Percentiles rank a stretch among this genome's conserved stretches.
These are phyloP conservation scores for Galemys pyrenaicus DNA, from an alignment of 2,113 vertebrate species.

Conservation along the genomic window DNA sequence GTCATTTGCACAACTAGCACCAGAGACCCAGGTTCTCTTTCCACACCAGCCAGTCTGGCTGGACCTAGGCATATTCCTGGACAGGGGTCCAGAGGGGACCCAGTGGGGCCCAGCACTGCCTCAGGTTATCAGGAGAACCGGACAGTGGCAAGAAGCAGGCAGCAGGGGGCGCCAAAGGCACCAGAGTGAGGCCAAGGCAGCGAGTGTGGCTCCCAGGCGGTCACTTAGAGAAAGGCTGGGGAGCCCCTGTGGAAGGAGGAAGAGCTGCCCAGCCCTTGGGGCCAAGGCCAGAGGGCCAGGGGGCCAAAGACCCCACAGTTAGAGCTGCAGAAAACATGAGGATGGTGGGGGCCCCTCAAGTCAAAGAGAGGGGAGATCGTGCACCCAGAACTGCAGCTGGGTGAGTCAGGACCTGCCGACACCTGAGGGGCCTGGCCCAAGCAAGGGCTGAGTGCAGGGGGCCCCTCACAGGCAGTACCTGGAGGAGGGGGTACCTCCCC, in stretches of 20 bases:
- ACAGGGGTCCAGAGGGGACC: background rate
- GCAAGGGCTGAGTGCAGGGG: background rate
- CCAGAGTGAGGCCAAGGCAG: background rate
- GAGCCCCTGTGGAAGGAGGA: background rate
- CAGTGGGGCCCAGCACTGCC: fast-evolving
- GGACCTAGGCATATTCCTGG: background rate
- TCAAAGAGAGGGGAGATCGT: background rate
- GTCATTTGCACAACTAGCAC: background rate
- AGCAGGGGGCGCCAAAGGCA: slow-evolving; percentile 55
- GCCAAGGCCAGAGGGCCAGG: too few relatives aligned
- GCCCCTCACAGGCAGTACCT: background rate
- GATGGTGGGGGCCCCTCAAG: background rate
- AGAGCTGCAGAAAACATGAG: background rate
- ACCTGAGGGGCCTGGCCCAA: background rate
- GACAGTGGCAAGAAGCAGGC: fast-evolving
- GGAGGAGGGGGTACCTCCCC: background rate
- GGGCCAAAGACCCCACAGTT: background rate
- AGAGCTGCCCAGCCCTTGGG: background rate
- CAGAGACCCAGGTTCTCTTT: background rate
- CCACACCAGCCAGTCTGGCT: background rate
- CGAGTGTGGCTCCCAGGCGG: fast-evolving
- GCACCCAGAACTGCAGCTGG: background rate
- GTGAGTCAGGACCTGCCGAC: background rate
- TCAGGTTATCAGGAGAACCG: background rate
- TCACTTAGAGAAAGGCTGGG: background rate